phyloP scores from a whole-genome alignment of 2,113 vertebrate species.

The Indri indri region DNA sequence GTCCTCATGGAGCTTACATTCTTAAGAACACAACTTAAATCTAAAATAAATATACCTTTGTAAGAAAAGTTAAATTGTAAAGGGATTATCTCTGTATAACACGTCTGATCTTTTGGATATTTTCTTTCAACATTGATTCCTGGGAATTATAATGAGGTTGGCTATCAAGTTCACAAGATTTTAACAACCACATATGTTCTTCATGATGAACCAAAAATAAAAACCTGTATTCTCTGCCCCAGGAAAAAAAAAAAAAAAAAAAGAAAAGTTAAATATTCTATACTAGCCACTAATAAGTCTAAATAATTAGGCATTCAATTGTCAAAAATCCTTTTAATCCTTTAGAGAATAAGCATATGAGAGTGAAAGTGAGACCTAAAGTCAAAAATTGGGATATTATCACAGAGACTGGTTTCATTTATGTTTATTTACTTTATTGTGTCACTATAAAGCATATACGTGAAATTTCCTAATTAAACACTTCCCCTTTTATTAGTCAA shows the following conservation, averaged over 20 bases:
- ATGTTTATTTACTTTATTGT: neutral
- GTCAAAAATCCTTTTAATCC: neutral
- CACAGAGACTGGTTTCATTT: neutral
- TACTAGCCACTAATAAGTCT: neutral
- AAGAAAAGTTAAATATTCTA: neutral
- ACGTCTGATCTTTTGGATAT: neutral
- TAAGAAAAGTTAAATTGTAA: neutral
- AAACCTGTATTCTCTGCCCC: neutral
- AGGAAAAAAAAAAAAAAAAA: too few relatives aligned
- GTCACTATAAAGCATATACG: neutral
- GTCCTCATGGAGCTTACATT: neutral
- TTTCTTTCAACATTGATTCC: constrained; percentile 9
- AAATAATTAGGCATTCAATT: neutral
- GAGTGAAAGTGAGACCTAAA: neutral
- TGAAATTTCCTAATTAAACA: neutral
- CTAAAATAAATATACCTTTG: neutral
- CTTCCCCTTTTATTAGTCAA: neutral
- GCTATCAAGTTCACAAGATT: constrained; percentile 33
- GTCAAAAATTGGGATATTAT: neutral
- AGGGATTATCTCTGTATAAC: constrained; percentile 12
- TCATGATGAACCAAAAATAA: constrained; percentile 14
- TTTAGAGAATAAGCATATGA: neutral
- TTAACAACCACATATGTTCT: neutral
- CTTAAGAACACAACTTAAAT: neutral
- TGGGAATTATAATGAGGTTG: constrained; percentile 7